These are phyloP conservation scores for Leptopilina drosophilae DNA, from an alignment of 2,888 invertebrate species.

Conservation along the genomic window DNA sequence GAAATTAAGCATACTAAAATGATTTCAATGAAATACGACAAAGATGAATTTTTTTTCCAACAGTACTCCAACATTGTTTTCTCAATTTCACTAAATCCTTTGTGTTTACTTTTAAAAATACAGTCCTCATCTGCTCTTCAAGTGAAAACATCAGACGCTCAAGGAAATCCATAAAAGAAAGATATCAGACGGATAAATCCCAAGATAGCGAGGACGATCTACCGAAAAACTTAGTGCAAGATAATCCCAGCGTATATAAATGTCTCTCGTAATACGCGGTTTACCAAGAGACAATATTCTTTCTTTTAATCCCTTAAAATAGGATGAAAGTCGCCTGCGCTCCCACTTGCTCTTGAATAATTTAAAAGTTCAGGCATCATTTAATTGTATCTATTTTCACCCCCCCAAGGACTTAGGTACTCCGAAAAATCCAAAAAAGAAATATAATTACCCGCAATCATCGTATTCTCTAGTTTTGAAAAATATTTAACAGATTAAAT, in stretches of 20 bases:
- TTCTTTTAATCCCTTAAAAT: constrained; percentile 9
- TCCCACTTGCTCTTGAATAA: background rate
- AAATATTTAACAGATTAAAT: no score
- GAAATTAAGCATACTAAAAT: no score
- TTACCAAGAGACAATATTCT: constrained; percentile 5
- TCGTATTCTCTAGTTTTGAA: no score
- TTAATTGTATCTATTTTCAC: constrained; percentile 3
- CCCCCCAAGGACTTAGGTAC: no score
- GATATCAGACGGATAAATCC: constrained; percentile 24
- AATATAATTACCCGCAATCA: no score
- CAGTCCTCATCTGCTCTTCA: background rate
- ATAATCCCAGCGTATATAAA: constrained; percentile 8
- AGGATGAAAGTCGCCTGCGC: background rate
- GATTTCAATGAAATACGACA: no score
- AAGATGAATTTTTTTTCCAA: no score
- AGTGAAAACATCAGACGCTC: background rate
- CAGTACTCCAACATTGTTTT: background rate
- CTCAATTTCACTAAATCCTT: background rate
- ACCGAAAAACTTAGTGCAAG: background rate
- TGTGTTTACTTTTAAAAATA: background rate
- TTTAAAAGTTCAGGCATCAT: background rate
- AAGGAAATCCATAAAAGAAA: constrained; percentile 21
- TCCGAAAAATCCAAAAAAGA: no score
- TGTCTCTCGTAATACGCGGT: constrained; percentile 13
- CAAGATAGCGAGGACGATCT: constrained; percentile 14